phyloP scores from a whole-genome alignment of 2,113 vertebrate genomes.

The Calcarius ornatus region DNA sequence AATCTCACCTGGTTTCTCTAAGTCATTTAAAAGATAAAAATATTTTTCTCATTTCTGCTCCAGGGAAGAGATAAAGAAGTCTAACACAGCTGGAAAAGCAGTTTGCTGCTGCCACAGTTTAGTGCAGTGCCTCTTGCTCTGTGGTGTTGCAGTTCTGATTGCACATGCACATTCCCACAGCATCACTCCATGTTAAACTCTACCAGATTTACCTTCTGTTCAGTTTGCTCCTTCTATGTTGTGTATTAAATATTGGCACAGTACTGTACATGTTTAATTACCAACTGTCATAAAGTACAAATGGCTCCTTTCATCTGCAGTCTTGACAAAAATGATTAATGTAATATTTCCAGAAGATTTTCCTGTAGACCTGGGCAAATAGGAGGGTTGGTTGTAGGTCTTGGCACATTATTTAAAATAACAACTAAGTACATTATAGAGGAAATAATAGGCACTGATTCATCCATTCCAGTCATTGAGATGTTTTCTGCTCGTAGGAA shows the following conservation, averaged over 20 bases:
- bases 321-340: not conserved
- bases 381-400: not conserved
- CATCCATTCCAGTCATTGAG: not conserved
- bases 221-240: not conserved
- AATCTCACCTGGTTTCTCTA: not conserved
- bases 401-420: not conserved
- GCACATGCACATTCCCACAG: not conserved
- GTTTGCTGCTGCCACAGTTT: not conserved
- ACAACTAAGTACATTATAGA: not conserved
- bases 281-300: constrained; percentile 1
- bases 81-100: not conserved
- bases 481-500: not conserved
- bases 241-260: not conserved
- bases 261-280: constrained; percentile 3
- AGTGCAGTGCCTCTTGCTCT: not conserved
- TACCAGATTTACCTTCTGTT: constrained; percentile 27
- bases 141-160: not conserved
- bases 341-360: not conserved
- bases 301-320: not conserved
- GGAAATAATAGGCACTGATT: not conserved
- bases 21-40: constrained; percentile 3
- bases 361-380: not conserved
- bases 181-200: not conserved
- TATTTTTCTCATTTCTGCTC: not conserved
- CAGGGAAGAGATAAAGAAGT: not conserved